Conservation (phyloP, 2,888 invertebrate genomes). For the Sepioteuthis lessoniana region DNA sequence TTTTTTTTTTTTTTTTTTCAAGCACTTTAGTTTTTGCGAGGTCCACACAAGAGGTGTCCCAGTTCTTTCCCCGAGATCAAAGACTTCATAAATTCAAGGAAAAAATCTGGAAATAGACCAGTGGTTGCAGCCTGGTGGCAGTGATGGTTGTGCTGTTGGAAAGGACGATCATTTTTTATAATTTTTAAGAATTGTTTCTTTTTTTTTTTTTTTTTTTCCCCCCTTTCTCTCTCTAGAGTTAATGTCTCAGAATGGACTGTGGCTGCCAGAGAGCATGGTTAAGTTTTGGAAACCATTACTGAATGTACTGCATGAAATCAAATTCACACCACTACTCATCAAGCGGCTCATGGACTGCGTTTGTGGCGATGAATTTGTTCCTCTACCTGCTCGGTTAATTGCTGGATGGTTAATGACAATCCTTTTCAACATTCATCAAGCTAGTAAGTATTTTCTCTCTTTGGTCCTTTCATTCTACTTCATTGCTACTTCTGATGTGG, state of each 20-base stretch:
- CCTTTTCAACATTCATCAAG: constrained; percentile 34
- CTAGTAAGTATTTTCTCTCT: neutral
- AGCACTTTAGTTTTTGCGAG: too few species aligned
- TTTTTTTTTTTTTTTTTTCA: too few species aligned
- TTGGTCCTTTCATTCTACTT: neutral
- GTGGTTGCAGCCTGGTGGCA: too few species aligned
- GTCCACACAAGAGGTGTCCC: too few species aligned
- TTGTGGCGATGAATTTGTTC: neutral
- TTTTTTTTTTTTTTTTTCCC: too few species aligned
- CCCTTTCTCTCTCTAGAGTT: neutral
- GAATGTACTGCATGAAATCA: neutral
- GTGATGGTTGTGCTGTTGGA: too few species aligned
- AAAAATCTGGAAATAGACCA: too few species aligned
- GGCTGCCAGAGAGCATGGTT: neutral
- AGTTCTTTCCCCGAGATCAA: too few species aligned
- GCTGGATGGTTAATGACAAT: constrained; percentile 38
- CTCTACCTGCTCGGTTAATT: neutral
- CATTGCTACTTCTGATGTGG: too few species aligned
- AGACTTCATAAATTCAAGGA: too few species aligned
- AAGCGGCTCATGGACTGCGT: constrained; percentile 14
- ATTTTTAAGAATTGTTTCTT: too few species aligned
- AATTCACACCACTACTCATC: neutral
- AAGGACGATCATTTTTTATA: too few species aligned
- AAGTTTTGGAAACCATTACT: constrained; percentile 36
- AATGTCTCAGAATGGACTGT: neutral